A percentile compares a stretch with the other conserved stretches of the same genome.
phyloP scores from a whole-genome alignment of 2,113 vertebrate species.

The Oncorhynchus keta region DNA sequence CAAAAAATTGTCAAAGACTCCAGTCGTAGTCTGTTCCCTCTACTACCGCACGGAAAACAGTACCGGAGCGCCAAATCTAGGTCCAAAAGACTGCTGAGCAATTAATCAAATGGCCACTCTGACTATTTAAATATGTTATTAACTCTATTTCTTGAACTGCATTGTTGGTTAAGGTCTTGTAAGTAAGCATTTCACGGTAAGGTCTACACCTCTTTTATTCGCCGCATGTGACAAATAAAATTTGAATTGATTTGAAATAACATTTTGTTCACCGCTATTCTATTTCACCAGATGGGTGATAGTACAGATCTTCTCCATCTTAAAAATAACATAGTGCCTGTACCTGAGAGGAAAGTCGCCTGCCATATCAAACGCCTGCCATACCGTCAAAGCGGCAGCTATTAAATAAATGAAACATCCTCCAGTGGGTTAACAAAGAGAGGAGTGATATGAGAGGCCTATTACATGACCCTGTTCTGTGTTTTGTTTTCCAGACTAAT shows the following conservation, averaged over 20 bases:
- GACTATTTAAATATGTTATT: no score
- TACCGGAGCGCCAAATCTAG: no score
- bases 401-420: conserved; percentile 72
- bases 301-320: conserved; percentile 59
- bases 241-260: background rate
- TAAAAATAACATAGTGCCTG: conserved; percentile 58
- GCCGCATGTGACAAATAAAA: no score
- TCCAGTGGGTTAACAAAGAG: conserved; percentile 56
- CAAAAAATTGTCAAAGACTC: no score
- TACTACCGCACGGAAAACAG: no score
- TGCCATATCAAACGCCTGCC: conserved; percentile 25
- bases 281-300: conserved; percentile 63
- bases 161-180: no score
- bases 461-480: conserved; percentile 61
- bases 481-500: conserved; percentile 61
- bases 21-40: no score
- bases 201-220: no score
- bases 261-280: conserved; percentile 38
- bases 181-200: no score
- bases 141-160: no score
- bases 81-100: no score
- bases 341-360: conserved; percentile 38
- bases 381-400: conserved; percentile 49
- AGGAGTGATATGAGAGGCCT: conserved; percentile 58
- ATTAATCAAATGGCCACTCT: no score